Evolutionary conservation across 2,113 vertebrate species (phyloP), one percentile per base, ranked within the genome.

Genomic region (Phycodurus eques): DNA sequence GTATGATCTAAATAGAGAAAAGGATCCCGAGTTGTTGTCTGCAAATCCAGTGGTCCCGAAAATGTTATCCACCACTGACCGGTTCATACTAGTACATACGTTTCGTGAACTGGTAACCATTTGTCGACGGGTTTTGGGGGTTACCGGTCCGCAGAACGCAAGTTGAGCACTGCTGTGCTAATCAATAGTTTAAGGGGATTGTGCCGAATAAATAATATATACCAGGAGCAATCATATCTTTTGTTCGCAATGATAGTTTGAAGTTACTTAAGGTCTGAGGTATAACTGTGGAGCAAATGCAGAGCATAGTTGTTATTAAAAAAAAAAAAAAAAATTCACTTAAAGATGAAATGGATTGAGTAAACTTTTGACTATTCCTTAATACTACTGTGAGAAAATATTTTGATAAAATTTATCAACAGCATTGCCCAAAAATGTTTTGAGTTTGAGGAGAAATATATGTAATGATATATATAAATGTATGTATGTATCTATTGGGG

Each of bases 1-100:
- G 82, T 85, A 89, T 92, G 92, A 89, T 69, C 88, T 66, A 85
- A 68, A 92, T 92, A 89, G 79, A 82, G 76, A 88, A 85, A 76
- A 83, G 81, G 82, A 71, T 84, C 86, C 82, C 81, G 76, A 80
- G 78, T 78, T 83, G 86, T 88, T 86, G 80, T 84, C 68, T 77
- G 85, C 78, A 1, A 17, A 51, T 51, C 49, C 17, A 51, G 15
- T 2, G 49, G 35, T 39, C 6, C 35, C 35, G 4, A 39, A 39
- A 0, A 39, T 39, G 1, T 39, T 39, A 5, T 39, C 35, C 35
- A 39, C 6, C 35, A 39, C 6, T 3, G 35, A 3, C 35, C 6
- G 35, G 35, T 39, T 39, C 35, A 6, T 5, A 39, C 6, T 39
- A 27, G 27, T 39, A 6, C 35, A 3, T 6, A 39, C 2, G 35